Evolutionary conservation across 2,888 invertebrate genomes (phyloP).

Genomic region (Rhagonycha lutea): DNA sequence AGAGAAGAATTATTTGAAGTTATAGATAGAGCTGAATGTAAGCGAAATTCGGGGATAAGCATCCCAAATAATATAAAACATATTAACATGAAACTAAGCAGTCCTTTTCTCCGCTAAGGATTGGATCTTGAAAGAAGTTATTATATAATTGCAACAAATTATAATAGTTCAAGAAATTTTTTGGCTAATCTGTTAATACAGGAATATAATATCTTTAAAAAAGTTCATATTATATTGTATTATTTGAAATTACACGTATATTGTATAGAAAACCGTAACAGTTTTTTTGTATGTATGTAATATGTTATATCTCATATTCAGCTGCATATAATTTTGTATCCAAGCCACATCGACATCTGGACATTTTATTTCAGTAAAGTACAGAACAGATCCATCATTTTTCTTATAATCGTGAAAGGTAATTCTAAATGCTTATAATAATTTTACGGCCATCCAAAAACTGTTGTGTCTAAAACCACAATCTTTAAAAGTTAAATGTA

Average conservation of each 20-base stretch:
- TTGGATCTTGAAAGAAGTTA: too few relatives aligned
- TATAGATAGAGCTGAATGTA: too few relatives aligned
- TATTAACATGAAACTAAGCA: too few relatives aligned
- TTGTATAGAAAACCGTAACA: neutral
- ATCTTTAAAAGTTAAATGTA: neutral
- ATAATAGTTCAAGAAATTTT: too few relatives aligned
- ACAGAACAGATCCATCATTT: neutral
- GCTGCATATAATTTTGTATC: neutral
- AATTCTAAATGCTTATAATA: neutral
- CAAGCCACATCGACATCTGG: neutral
- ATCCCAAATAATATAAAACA: too few relatives aligned
- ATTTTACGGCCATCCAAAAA: constrained; percentile 4
- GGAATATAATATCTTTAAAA: too few relatives aligned
- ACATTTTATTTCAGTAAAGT: neutral
- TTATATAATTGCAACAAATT: too few relatives aligned
- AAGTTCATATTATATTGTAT: too few relatives aligned
- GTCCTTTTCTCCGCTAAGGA: too few relatives aligned
- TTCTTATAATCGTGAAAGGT: neutral
- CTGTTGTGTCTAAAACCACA: constrained; percentile 9
- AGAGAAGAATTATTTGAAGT: too few relatives aligned
- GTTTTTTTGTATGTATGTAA: neutral
- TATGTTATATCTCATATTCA: neutral
- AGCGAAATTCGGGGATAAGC: too few relatives aligned
- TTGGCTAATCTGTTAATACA: too few relatives aligned
- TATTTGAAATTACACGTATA: neutral